Evolutionary conservation across 2,797 vertebrate genomes (phyloP).

Genomic region (Australoheros facetus): DNA sequence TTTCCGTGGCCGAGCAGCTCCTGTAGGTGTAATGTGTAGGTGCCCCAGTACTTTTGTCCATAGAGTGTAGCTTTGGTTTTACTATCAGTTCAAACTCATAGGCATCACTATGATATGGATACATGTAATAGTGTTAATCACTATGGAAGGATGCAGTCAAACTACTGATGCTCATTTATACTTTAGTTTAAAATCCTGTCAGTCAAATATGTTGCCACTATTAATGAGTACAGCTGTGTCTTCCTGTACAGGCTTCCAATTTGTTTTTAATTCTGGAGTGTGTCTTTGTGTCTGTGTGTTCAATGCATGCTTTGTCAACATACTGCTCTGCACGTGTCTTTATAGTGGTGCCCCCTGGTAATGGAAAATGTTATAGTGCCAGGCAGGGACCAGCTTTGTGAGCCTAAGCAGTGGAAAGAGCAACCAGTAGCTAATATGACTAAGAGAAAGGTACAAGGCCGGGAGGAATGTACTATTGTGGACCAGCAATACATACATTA

Average conservation of each 20-base stretch:
- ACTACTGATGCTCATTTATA: slow-evolving; percentile 54
- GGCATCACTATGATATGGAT: slow-evolving; percentile 12
- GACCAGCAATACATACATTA: slow-evolving; percentile 71
- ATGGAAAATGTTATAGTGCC: slow-evolving; percentile 62
- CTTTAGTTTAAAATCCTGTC: slow-evolving; percentile 23
- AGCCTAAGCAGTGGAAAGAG: slow-evolving; percentile 44
- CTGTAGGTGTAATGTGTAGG: not conserved
- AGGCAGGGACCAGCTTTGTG: slow-evolving; percentile 63
- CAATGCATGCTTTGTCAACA: slow-evolving; percentile 12
- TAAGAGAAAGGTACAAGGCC: slow-evolving; percentile 50
- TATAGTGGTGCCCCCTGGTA: slow-evolving; percentile 31
- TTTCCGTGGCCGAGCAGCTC: not conserved
- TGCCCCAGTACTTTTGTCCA: too few species aligned
- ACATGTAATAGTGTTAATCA: slow-evolving; percentile 23
- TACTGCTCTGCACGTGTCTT: not conserved
- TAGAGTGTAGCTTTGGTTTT: too few species aligned
- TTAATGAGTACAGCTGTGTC: slow-evolving; percentile 30
- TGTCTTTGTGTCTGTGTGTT: not conserved
- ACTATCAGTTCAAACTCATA: not conserved
- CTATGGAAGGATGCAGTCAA: slow-evolving; percentile 11
- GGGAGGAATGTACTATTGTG: slow-evolving; percentile 56
- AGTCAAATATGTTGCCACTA: slow-evolving; percentile 28
- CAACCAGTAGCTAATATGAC: slow-evolving; percentile 46
- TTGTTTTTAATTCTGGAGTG: slow-evolving; percentile 16
- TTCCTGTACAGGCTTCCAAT: slow-evolving; percentile 20